phyloP scores from a whole-genome alignment of 2,113 vertebrate species.

The Brienomyrus longianalis region DNA sequence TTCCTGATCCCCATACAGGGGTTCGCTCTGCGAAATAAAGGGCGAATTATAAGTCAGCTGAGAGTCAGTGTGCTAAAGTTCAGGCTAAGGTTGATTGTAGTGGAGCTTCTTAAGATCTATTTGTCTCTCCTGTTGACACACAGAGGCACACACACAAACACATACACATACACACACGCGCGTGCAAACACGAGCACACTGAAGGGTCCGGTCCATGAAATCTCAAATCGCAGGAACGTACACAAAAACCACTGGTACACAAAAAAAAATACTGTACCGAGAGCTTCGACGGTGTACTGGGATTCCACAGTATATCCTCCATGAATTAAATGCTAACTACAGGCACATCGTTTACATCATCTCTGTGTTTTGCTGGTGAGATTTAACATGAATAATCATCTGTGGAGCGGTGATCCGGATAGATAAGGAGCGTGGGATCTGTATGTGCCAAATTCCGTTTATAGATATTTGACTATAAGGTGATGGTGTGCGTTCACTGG shows the following conservation, averaged over 20 bases:
- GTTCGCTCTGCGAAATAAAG: not conserved
- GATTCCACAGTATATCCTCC: not conserved
- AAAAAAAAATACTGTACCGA: not conserved
- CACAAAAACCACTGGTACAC: not conserved
- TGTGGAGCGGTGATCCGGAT: not conserved
- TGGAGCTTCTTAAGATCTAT: not conserved
- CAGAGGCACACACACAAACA: not conserved
- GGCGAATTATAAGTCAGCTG: not conserved
- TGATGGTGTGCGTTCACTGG: not conserved
- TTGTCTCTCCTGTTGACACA: not conserved
- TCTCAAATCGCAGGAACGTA: not conserved
- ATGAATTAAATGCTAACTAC: not conserved
- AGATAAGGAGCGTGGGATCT: not conserved
- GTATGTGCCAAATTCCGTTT: not conserved
- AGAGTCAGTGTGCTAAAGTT: not conserved
- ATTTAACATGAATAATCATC: not conserved
- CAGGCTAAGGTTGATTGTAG: not conserved
- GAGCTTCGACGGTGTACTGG: not conserved
- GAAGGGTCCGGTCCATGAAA: not conserved
- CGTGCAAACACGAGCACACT: not conserved
- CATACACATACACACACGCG: not conserved
- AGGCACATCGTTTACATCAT: not conserved
- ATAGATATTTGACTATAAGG: not conserved
- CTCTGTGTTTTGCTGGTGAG: not conserved
- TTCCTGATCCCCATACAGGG: not conserved